Base-by-base conservation (phyloP, 2,888 invertebrate species). In the Sthenelais limicola region DNA sequence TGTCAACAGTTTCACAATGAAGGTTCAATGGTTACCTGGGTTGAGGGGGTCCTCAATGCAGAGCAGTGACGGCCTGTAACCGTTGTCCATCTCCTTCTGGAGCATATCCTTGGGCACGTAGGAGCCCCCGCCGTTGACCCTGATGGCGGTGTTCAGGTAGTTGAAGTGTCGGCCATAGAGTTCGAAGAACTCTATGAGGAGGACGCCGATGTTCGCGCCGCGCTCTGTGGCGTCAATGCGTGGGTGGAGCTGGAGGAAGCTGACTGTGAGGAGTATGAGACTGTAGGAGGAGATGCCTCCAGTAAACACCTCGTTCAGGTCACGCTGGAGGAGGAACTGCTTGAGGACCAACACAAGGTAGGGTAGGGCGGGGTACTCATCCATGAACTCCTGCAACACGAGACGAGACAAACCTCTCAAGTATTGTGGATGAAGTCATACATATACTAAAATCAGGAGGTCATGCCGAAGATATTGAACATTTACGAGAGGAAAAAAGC, bases 281-380 rank as follows among this genome's bases (percentile, higher is more conserved):
- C 97, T 96, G 90, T 99, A 99, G 76, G 98, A 98, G 81, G 97
- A 97, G 89, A 99, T 97, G 88, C 99, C 99, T 78, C 99, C 98
- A 78, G 97, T 98, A 90, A 98, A 99, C 84, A 99, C 98, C 91
- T 99, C 98, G 90, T 99, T 99, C 85, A 99, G 92, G 90, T 98
- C 97, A 85, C 98, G 92, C 90, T 98, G 96, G 80, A 97, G 91
- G 79, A 99, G 92, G 90, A 98, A 99, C 91, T 99, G 98, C 90
- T 99, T 99, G 82, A 99, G 91, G 76, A 99, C 96, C 90, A 98
- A 93, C 84, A 98, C 97, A 86, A 99, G 90, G 84, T 97, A 97
- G 70, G 95, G 93, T 81, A 99, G 91, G 78, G 94, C 93, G 30
- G 97, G 97, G 70, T 72, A 76, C 47, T 75, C 62, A 38, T 35